phyloP scores from a whole-genome alignment of 1,140 invertebrate species.

The Drosophila obscura region DNA sequence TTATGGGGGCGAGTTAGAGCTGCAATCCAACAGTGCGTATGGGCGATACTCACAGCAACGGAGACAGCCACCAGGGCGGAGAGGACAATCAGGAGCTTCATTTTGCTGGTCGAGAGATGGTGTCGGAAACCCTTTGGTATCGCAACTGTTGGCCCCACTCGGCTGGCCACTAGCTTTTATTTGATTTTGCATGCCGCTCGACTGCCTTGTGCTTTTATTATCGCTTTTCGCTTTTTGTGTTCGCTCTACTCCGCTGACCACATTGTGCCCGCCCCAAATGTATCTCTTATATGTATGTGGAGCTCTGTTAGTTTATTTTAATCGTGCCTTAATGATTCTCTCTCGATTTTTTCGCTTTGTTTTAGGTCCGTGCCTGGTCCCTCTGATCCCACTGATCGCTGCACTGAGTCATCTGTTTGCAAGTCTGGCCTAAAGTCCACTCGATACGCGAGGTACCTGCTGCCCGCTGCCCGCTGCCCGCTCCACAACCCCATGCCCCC shows the following conservation, averaged over 20 bases:
- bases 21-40: neutral
- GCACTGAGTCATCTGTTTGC: slow-evolving; percentile 28
- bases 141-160: slow-evolving; percentile 50
- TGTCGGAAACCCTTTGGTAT: slow-evolving; percentile 32
- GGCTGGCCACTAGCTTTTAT: slow-evolving; percentile 57
- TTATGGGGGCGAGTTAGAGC: no score
- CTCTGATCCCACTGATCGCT: slow-evolving; percentile 16
- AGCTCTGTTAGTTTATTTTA: slow-evolving; percentile 53
- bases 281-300: slow-evolving; percentile 9
- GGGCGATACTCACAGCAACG: slow-evolving; percentile 42
- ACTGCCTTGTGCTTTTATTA: slow-evolving; percentile 43
- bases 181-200: slow-evolving; percentile 45
- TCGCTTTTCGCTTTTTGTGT: slow-evolving; percentile 27
- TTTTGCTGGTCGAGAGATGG: slow-evolving; percentile 35
- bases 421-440: slow-evolving; percentile 43
- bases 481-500: no score
- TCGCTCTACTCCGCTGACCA: slow-evolving; percentile 60
- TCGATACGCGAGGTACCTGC: neutral
- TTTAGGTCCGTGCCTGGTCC: neutral
- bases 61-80: slow-evolving; percentile 49
- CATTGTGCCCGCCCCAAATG: slow-evolving; percentile 24
- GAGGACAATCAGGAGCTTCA: slow-evolving; percentile 66
- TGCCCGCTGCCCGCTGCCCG: no score
- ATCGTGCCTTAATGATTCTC: slow-evolving; percentile 50
- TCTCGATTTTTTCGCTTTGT: slow-evolving; percentile 3